Conservation (phyloP, 2,797 vertebrate species). For the Scyliorhinus canicula region DNA sequence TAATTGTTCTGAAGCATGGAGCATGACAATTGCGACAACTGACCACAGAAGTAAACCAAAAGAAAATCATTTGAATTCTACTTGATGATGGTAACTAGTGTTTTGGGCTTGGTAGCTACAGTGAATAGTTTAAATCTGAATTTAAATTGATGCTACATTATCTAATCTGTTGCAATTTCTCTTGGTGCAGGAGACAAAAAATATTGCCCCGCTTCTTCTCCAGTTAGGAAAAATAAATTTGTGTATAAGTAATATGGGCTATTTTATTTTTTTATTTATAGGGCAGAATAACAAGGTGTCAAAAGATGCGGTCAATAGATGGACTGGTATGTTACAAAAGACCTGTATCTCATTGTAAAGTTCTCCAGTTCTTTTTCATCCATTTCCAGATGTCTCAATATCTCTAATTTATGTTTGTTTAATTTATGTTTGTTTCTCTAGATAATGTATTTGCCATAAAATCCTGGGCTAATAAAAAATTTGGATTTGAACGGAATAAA, state of each 20-base stretch:
- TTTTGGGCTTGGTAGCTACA: neutral
- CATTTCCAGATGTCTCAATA: neutral
- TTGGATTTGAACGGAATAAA: constrained; percentile 79
- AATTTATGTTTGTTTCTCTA: constrained; percentile 54
- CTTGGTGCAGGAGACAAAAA: neutral
- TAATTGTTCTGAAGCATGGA: neutral
- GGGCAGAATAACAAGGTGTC: constrained; percentile 78
- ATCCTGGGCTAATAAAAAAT: constrained; percentile 97
- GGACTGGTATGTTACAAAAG: constrained; percentile 75
- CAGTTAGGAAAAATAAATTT: neutral
- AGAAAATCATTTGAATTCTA: neutral
- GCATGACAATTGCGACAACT: neutral
- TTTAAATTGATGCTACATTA: neutral
- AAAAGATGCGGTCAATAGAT: constrained; percentile 87
- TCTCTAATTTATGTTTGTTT: constrained; percentile 28
- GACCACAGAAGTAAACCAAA: neutral
- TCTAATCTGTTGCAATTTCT: neutral
- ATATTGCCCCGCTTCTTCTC: neutral
- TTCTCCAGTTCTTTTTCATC: neutral
- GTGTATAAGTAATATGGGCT: neutral
- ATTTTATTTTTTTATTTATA: constrained; percentile 51
- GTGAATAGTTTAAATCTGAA: neutral
- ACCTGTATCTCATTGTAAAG: neutral
- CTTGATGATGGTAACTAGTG: neutral
- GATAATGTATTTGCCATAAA: constrained; percentile 94